phyloP scores from a whole-genome alignment of 1,140 invertebrate species.

The Aradophagus sp. region DNA sequence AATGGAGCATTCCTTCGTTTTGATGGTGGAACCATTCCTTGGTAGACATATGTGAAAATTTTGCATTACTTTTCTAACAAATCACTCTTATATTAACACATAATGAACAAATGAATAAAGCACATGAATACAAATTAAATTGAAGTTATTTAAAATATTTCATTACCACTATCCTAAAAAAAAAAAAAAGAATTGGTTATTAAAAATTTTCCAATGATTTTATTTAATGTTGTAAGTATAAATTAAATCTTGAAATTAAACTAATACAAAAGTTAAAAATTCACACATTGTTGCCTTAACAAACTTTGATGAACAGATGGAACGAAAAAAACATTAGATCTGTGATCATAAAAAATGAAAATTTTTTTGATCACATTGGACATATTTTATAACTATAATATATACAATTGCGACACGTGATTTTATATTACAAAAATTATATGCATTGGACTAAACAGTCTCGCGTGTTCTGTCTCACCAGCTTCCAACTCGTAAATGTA shows the following conservation, averaged over 20 bases:
- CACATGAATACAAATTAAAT: not conserved
- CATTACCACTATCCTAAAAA: slow-evolving; percentile 4
- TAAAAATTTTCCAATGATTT: slow-evolving; percentile 36
- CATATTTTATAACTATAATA: slow-evolving; percentile 47
- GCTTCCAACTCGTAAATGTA: not conserved
- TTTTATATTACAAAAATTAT: slow-evolving; percentile 56
- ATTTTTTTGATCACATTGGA: too few relatives aligned
- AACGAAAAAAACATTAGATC: too few relatives aligned
- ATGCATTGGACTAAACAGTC: slow-evolving; percentile 40
- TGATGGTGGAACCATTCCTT: slow-evolving; percentile 38
- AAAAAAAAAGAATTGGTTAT: slow-evolving; percentile 9
- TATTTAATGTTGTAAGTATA: slow-evolving; percentile 32
- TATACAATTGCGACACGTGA: slow-evolving; percentile 48
- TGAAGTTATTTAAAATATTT: slow-evolving; percentile 8
- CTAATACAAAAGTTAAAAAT: slow-evolving; percentile 38
- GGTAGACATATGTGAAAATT: too few relatives aligned
- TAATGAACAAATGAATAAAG: not conserved
- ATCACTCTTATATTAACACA: too few relatives aligned
- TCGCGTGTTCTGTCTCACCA: slow-evolving; percentile 11
- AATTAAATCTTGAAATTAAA: slow-evolving; percentile 34
- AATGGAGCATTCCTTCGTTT: slow-evolving; percentile 35
- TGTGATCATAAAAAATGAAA: too few relatives aligned
- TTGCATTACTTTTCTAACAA: too few relatives aligned
- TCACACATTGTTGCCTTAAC: slow-evolving; percentile 9
- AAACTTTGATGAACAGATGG: too few relatives aligned